Evolutionary conservation across 2,113 vertebrate genomes (phyloP).

Genomic region (Nipponia nippon): DNA sequence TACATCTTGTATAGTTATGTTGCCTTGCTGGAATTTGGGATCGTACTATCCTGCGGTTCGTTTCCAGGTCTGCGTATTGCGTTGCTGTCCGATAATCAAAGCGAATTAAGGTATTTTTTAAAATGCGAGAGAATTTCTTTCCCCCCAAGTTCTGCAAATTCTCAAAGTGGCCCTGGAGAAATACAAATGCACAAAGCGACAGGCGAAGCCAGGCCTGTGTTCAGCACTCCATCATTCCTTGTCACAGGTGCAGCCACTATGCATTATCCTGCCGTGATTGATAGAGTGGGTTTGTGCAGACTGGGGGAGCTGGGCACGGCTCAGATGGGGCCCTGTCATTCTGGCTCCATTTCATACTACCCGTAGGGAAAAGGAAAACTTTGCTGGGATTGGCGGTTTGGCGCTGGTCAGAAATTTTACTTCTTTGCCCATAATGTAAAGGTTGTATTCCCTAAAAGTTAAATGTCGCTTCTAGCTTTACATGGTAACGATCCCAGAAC

Average conservation of each 20-base stretch:
- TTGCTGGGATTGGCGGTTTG: conserved; percentile 35
- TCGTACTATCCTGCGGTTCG: background rate
- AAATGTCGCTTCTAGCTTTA: background rate
- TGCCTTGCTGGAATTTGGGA: background rate
- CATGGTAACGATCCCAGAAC: background rate
- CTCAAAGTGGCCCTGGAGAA: conserved; percentile 75
- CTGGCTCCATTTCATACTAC: conserved; percentile 71
- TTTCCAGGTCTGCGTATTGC: background rate
- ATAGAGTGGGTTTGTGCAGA: conserved; percentile 80
- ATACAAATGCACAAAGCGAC: conserved; percentile 79
- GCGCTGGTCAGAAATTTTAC: conserved; percentile 41
- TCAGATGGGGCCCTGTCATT: conserved; percentile 75
- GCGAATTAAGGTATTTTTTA: conserved; percentile 37
- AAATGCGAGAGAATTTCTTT: background rate
- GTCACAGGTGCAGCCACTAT: conserved; percentile 81
- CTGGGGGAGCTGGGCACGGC: conserved; percentile 66
- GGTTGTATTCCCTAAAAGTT: conserved; percentile 33
- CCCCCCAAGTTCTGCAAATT: conserved; percentile 64
- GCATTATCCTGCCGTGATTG: conserved; percentile 83
- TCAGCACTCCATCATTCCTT: conserved; percentile 84
- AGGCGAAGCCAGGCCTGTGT: conserved; percentile 73
- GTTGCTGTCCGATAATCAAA: conserved; percentile 27
- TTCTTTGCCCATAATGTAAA: conserved; percentile 15
- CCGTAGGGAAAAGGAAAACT: conserved; percentile 73
- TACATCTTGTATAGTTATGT: background rate